Conservation (phyloP, 2,888 invertebrate genomes). For the Thelaira solivaga region DNA sequence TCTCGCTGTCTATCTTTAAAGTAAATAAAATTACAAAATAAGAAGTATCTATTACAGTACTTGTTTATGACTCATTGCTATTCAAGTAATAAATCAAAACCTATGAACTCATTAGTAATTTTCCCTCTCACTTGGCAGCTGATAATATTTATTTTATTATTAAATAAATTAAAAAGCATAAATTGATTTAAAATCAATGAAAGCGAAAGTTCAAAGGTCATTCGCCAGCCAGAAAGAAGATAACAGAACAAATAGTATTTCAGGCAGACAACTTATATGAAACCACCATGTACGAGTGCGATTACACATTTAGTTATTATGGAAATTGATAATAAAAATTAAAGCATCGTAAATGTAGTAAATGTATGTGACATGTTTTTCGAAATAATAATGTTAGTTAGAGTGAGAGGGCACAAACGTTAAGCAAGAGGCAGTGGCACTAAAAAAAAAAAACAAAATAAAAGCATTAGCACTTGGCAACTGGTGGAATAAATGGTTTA, state of each 20-base stretch:
- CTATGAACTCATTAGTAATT: too few relatives aligned
- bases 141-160: too few relatives aligned
- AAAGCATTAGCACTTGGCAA: constrained; percentile 58
- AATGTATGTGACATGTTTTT: neutral
- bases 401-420: neutral
- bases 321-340: neutral
- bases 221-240: too few relatives aligned
- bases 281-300: neutral
- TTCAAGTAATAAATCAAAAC: too few relatives aligned
- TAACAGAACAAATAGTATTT: neutral
- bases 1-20: too few relatives aligned
- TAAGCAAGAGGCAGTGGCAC: constrained; percentile 1
- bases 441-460: constrained; percentile 7
- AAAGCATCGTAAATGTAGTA: neutral
- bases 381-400: constrained; percentile 6
- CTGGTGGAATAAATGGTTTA: constrained; percentile 43
- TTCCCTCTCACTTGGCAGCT: too few relatives aligned
- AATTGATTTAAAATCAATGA: neutral
- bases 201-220: constrained; percentile 49
- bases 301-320: neutral
- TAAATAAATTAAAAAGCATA: too few relatives aligned
- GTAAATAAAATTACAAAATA: too few relatives aligned
- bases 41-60: too few relatives aligned
- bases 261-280: neutral
- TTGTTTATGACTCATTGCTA: too few relatives aligned